Conservation (phyloP, 2,888 invertebrate genomes). For the Drosophila robusta region DNA sequence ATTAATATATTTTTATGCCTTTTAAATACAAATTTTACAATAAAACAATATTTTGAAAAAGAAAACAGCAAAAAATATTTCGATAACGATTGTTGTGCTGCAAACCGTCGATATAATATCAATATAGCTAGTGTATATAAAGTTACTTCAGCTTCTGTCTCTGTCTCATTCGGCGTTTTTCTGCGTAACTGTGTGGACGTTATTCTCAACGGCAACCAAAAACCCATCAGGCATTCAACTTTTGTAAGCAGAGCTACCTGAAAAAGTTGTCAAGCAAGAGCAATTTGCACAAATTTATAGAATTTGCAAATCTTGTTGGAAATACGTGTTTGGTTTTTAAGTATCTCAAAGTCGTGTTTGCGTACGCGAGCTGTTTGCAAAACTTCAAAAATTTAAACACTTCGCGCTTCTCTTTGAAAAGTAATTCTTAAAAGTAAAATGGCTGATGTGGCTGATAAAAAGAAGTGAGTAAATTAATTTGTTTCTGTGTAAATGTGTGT, state of each 20-base stretch:
- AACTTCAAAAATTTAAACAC: constrained; percentile 32
- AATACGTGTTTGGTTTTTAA: constrained; percentile 44
- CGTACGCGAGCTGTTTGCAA: constrained; percentile 39
- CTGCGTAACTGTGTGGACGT: constrained; percentile 81
- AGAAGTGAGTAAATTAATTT: constrained; percentile 83
- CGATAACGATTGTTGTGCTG: constrained; percentile 21
- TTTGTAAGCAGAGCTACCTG: constrained; percentile 59
- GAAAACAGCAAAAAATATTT: constrained; percentile 1
- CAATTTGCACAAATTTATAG: constrained; percentile 67
- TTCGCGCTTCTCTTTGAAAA: constrained; percentile 69
- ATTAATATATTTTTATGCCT: not conserved
- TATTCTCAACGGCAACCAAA: constrained; percentile 52
- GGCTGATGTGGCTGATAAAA: constrained; percentile 85
- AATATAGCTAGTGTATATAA: constrained; percentile 47
- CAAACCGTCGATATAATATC: constrained; percentile 30
- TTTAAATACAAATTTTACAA: not conserved
- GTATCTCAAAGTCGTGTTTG: constrained; percentile 36
- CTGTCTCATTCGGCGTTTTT: constrained; percentile 85
- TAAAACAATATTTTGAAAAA: not conserved
- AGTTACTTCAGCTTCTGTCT: constrained; percentile 66
- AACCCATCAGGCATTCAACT: constrained; percentile 58
- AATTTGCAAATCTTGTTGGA: constrained; percentile 56
- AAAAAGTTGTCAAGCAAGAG: constrained; percentile 65
- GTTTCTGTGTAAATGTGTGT: constrained; percentile 39
- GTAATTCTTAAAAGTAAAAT: constrained; percentile 80